Evolutionary conservation across 2,888 invertebrate species (phyloP).

Genomic region (Netelia inedita): DNA sequence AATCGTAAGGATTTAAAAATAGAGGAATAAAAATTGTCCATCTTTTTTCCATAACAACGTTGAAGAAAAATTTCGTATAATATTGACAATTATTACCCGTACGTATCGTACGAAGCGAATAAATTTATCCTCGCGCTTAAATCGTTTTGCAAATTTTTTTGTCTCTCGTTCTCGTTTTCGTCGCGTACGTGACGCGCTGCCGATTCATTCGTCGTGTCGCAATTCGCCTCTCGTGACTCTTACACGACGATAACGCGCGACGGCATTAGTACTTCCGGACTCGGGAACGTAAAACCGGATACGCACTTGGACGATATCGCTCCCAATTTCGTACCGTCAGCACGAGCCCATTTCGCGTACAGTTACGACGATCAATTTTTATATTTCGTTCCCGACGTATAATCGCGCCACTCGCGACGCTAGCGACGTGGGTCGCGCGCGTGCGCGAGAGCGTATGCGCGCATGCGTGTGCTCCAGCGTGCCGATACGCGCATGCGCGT

Average conservation of each 20-base stretch:
- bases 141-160: not conserved
- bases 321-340: constrained; percentile 37
- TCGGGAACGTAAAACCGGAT: constrained; percentile 35
- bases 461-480: constrained; percentile 1
- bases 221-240: not conserved
- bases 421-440: no score
- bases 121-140: not conserved
- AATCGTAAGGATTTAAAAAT: not conserved
- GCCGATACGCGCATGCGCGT: not conserved
- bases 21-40: not conserved
- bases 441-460: not conserved
- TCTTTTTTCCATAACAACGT: not conserved
- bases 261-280: constrained; percentile 35
- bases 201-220: constrained; percentile 3
- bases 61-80: not conserved
- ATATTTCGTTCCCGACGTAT: constrained; percentile 34
- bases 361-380: constrained; percentile 36
- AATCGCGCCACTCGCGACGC: constrained; percentile 30
- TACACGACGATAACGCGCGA: not conserved
- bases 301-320: constrained; percentile 15
- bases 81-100: not conserved
- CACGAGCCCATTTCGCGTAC: constrained; percentile 29
- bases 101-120: not conserved
- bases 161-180: not conserved
- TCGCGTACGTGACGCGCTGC: not conserved